Percentiles rank a stretch among this genome's conserved stretches.
Conservation (phyloP, 2,797 vertebrate genomes). For the Pteropus rufus region DNA sequence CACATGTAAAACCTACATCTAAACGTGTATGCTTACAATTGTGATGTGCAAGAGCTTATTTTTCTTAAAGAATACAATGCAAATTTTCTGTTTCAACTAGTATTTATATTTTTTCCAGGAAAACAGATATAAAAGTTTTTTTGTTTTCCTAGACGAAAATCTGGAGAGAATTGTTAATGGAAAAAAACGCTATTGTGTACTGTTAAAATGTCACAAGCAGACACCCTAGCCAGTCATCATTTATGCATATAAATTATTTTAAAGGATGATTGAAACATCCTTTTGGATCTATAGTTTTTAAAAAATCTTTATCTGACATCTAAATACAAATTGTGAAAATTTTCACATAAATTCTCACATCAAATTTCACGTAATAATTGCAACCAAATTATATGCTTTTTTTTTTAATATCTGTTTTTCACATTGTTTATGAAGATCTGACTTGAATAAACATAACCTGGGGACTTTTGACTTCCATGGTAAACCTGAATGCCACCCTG, state of each 20-base stretch:
- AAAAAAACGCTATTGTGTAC: neutral
- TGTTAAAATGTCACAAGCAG: slow-evolving; percentile 15
- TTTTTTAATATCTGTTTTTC: neutral
- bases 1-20: neutral
- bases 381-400: neutral
- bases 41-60: neutral
- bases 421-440: neutral
- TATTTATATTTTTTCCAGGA: slow-evolving; percentile 22
- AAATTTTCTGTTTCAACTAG: neutral
- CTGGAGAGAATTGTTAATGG: neutral
- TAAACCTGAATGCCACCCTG: neutral
- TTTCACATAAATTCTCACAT: neutral
- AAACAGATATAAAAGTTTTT: neutral
- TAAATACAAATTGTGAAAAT: neutral
- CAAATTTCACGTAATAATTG: neutral
- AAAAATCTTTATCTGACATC: neutral
- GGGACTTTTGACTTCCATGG: neutral
- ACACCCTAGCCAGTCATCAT: neutral
- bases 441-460: neutral
- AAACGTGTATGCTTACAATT: neutral
- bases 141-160: neutral
- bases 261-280: neutral
- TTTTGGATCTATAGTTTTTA: neutral
- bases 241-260: neutral
- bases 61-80: neutral